Conservation (phyloP, 2,113 vertebrate species). For the Myotis yumanensis region DNA sequence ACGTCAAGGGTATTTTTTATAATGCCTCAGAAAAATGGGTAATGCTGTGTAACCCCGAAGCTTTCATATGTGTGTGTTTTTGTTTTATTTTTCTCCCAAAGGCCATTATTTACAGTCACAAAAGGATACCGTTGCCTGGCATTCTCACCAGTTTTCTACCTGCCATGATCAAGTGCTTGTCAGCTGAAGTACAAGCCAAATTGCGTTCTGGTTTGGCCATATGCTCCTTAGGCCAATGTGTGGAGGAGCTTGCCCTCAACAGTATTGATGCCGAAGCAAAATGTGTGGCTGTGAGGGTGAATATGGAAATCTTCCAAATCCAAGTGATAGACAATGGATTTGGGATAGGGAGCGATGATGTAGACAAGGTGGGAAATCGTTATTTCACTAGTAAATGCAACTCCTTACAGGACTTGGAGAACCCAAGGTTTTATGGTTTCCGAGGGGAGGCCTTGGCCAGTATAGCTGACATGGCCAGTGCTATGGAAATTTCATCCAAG, state of each 20-base stretch:
- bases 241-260: slow-evolving; percentile 95
- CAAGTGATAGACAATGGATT: slow-evolving; percentile 96
- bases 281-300: slow-evolving; percentile 92
- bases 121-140: slow-evolving; percentile 48
- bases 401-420: slow-evolving; percentile 89
- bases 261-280: slow-evolving; percentile 93
- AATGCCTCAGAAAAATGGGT: slow-evolving; percentile 9
- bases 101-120: slow-evolving; percentile 51
- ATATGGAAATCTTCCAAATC: slow-evolving; percentile 93
- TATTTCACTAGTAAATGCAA: slow-evolving; percentile 95
- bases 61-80: slow-evolving; percentile 32
- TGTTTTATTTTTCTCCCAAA: background rate
- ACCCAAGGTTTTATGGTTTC: slow-evolving; percentile 91
- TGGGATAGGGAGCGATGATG: slow-evolving; percentile 88
- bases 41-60: background rate
- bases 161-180: slow-evolving; percentile 91
- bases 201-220: slow-evolving; percentile 93
- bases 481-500: slow-evolving; percentile 93
- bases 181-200: slow-evolving; percentile 87
- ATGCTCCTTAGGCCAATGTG: slow-evolving; percentile 90
- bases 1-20: slow-evolving; percentile 54
- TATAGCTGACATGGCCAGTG: slow-evolving; percentile 86
- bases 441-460: slow-evolving; percentile 96
- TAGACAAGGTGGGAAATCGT: slow-evolving; percentile 87
- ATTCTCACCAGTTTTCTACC: background rate